These are phyloP conservation scores for Norana najaformis DNA, from an alignment of 2,888 invertebrate species.

Conservation along the genomic window DNA sequence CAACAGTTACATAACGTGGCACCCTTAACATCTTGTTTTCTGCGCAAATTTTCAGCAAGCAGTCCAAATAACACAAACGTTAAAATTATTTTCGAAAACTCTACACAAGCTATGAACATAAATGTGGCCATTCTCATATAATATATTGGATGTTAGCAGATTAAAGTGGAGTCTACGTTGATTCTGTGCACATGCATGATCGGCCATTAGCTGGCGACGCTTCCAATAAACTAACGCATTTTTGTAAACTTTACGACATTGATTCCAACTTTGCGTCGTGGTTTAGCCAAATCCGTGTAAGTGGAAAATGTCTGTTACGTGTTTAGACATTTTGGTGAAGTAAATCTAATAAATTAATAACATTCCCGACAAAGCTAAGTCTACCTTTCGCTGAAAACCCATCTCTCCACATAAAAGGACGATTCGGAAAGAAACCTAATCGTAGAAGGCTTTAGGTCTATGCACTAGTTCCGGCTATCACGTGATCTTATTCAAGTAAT, in stretches of 20 bases:
- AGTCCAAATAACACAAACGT: background rate
- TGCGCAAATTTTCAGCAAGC: background rate
- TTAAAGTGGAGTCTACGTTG: background rate
- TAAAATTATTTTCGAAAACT: background rate
- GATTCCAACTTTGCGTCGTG: background rate
- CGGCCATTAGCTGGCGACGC: constrained; percentile 7
- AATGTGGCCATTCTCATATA: background rate
- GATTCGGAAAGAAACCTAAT: background rate
- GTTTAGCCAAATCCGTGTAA: background rate
- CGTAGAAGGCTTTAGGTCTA: background rate
- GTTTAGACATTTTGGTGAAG: background rate
- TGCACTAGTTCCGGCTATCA: background rate
- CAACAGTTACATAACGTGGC: too few relatives aligned
- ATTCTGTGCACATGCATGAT: background rate
- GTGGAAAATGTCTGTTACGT: background rate
- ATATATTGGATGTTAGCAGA: background rate
- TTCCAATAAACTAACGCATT: background rate
- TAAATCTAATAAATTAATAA: background rate
- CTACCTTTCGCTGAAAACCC: background rate
- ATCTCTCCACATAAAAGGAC: background rate
- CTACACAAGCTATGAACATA: background rate
- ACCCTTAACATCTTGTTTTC: background rate
- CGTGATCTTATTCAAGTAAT: background rate
- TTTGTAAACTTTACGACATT: background rate
- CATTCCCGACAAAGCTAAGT: background rate